A percentile compares a stretch with the other conserved stretches of the same genome.
Conservation (phyloP, 37 sponge, comb jelly and placozoan species). For the Eunapius fragilis region DNA sequence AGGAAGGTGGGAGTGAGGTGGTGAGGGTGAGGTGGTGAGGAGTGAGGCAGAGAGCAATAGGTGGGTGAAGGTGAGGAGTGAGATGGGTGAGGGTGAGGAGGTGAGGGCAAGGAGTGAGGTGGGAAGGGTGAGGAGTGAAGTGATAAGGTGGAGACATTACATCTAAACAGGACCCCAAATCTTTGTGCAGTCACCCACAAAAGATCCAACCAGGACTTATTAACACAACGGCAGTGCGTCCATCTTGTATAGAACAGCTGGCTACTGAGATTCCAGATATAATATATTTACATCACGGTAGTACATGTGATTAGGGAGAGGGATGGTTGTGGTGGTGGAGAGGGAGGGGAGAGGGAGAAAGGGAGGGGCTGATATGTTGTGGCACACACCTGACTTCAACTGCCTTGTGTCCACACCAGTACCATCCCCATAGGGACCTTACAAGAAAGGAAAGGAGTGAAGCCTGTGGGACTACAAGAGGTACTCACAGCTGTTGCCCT, state of each 20-base stretch:
- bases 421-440: slow-evolving; percentile 12
- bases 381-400: background rate
- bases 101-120: no score
- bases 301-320: no score
- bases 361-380: no score
- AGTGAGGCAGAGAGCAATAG: background rate
- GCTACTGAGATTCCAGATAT: no score
- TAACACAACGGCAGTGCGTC: no score
- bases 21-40: background rate
- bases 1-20: background rate
- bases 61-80: background rate
- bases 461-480: background rate
- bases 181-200: no score
- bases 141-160: no score
- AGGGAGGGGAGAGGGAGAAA: background rate
- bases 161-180: no score
- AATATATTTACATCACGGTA: no score
- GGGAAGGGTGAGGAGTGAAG: no score
- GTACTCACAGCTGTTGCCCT: background rate
- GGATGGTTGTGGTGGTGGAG: background rate
- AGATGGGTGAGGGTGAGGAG: no score
- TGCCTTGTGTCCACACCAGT: background rate
- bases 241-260: no score
- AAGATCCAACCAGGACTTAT: background rate
- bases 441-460: background rate